Percentiles rank a stretch among this genome's conserved stretches.
phyloP scores from a whole-genome alignment of 2,888 invertebrate species.

The Oligia strigilis region DNA sequence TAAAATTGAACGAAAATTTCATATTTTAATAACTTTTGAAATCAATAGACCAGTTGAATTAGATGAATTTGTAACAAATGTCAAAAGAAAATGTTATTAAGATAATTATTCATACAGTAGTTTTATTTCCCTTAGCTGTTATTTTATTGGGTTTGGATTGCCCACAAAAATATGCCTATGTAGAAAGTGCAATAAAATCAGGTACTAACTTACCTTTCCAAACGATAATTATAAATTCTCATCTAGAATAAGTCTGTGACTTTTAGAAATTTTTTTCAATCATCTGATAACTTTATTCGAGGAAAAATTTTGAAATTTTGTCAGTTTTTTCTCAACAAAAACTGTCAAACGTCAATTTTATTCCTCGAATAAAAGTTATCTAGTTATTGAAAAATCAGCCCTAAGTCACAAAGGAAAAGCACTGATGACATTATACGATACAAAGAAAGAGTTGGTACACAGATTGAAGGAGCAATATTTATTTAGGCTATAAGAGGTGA shows the following conservation, averaged over 20 bases:
- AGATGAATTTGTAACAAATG: not conserved
- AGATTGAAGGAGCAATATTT: conserved; percentile 24
- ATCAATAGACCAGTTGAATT: not conserved
- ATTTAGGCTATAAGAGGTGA: not conserved
- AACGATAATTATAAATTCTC: not conserved
- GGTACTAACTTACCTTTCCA: not conserved
- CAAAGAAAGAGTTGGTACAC: not conserved
- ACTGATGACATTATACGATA: not conserved
- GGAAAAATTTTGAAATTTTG: too few species aligned
- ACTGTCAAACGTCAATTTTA: too few species aligned
- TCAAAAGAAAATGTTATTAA: not conserved
- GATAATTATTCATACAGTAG: not conserved
- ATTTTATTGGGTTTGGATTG: not conserved
- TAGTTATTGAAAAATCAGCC: too few species aligned
- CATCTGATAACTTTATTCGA: too few species aligned
- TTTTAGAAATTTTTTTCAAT: not conserved
- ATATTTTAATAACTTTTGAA: not conserved
- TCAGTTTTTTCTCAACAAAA: too few species aligned
- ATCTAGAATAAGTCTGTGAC: not conserved
- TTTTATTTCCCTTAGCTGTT: too few species aligned
- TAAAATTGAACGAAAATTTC: not conserved
- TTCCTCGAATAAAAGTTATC: too few species aligned
- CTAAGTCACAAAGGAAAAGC: not conserved
- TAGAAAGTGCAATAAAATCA: not conserved
- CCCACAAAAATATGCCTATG: too few species aligned